These are phyloP conservation scores for Agrochola litura DNA, from an alignment of 2,888 invertebrate genomes.

Conservation along the genomic window DNA sequence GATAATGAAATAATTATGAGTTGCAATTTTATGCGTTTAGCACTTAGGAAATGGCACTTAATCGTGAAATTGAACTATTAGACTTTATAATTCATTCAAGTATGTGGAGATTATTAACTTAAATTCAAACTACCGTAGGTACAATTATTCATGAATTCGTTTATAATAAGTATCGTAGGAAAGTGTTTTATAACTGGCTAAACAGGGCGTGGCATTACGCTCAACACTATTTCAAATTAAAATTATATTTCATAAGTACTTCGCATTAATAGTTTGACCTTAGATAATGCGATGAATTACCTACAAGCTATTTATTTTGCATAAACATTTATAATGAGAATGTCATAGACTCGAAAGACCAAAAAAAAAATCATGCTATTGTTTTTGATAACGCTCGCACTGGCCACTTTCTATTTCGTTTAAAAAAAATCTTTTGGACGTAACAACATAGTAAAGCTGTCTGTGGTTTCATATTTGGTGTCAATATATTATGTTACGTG, in stretches of 20 bases:
- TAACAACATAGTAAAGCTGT: constrained; percentile 41
- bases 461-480: constrained; percentile 66
- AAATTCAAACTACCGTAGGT: constrained; percentile 23
- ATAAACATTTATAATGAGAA: constrained; percentile 27
- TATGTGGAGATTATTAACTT: constrained; percentile 28
- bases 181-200: constrained; percentile 37
- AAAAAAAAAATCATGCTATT: constrained; percentile 6
- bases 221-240: constrained; percentile 39
- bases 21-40: constrained; percentile 56
- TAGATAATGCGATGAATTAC: constrained; percentile 34
- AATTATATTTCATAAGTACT: constrained; percentile 36
- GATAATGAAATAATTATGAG: constrained; percentile 39
- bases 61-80: constrained; percentile 50
- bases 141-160: constrained; percentile 33
- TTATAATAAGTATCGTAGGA: constrained; percentile 27
- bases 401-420: constrained; percentile 55
- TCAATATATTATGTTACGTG: constrained; percentile 59
- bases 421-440: constrained; percentile 45
- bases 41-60: constrained; percentile 44
- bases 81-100: constrained; percentile 39
- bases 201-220: constrained; percentile 49
- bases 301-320: constrained; percentile 5
- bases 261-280: constrained; percentile 26
- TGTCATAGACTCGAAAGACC: neutral
- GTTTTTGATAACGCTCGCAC: constrained; percentile 29